Base-by-base conservation (phyloP, 1,140 invertebrate species). In the Helicoverpa armigera region DNA sequence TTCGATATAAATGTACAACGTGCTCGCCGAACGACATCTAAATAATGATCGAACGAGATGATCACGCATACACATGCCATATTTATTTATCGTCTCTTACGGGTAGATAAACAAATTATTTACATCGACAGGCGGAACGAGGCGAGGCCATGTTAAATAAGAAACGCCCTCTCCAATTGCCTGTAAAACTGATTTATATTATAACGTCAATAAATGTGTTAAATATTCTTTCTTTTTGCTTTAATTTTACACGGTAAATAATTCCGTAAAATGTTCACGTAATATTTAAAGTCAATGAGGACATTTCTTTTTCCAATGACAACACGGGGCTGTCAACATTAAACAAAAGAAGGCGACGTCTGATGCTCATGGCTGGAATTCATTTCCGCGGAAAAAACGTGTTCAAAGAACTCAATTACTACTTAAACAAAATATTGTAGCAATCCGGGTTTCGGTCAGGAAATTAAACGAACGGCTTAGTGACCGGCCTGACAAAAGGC, bases 401-500 rank as follows among this genome's bases (percentile, higher is more conserved):
- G 88, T 84, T 90, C 87, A 92, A 91, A 94, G 90, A 93, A 93
- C 90, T 90, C 92, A 91, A 94, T 93, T 93, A 93, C 90, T 89
- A 90, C 85, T 93, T 91, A 92, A 93, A 93, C 92, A 92, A 93
- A 93, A 93, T 91, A 89, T 91, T 89, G 87, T 86, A 88, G 88
- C 92, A 88, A 91, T 92, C 87, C 87, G 87, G 87, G 88, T 87
- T 92, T 89, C 82, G 86, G 88, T 84, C 91, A 94, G 93, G 93
- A 95, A 95, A 95, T 95, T 94, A 94, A 94, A 92, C 87, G 90
- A 89, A 89, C 85, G 88, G 86, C 87, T 90, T 90, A 92, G 84
- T 90, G 87, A 85, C 85, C 82, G 86, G 74, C 84, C 77, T 84
- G 81, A 89, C 89, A 88, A 89, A 88, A 85, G 83, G 83, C 77